Evolutionary conservation across 2,113 vertebrate genomes (phyloP).

Genomic region (Paradoxurus hermaphroditus): DNA sequence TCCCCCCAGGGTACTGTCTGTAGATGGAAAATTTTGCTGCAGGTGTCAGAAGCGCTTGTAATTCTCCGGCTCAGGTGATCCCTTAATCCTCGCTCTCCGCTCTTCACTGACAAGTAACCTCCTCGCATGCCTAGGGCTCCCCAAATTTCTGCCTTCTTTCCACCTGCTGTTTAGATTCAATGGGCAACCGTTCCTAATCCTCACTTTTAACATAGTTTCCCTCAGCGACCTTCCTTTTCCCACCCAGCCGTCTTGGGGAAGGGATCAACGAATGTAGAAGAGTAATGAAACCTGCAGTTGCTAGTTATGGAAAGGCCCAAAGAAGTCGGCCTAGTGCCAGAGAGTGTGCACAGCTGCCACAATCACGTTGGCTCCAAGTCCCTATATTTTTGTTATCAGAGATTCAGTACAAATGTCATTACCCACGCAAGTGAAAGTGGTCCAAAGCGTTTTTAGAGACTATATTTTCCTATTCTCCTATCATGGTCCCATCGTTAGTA

Average conservation of each 20-base stretch:
- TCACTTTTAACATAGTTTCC: background rate
- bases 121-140: background rate
- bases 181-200: background rate
- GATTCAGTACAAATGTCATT: conserved; percentile 37
- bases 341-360: background rate
- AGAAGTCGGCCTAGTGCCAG: background rate
- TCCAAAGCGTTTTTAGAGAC: background rate
- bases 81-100: background rate
- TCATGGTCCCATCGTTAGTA: background rate
- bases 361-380: conserved; percentile 32
- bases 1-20: background rate
- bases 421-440: conserved; percentile 17
- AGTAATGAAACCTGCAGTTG: background rate
- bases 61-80: background rate
- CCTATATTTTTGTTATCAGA: conserved; percentile 28
- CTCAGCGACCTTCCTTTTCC: background rate
- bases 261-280: background rate
- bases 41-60: background rate
- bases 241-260: background rate
- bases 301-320: background rate
- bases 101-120: background rate
- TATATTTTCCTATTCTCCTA: background rate
- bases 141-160: background rate
- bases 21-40: conserved; percentile 52
- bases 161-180: background rate